Evolutionary conservation across 2,113 vertebrate genomes (phyloP), one percentile per base, ranked within the genome.

Genomic region (Urocynchramus pylzowi): DNA sequence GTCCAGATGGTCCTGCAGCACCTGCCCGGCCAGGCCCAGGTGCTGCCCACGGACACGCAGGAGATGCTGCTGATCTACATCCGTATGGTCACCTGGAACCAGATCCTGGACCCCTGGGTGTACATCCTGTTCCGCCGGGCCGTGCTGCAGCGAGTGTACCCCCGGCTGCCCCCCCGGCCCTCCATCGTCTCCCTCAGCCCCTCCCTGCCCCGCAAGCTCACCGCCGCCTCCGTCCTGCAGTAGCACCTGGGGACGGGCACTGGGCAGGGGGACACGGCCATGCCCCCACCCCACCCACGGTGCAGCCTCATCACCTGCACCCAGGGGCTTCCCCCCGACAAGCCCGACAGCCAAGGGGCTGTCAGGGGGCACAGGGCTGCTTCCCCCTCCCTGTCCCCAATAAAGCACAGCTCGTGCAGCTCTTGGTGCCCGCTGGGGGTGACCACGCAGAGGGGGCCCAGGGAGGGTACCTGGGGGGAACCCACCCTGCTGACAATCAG

Each of bases 101-200:
- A 99, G 98, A 99, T 99, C 97, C 97, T 99, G 54, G 99, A 99
- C 91, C 99, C 99, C 37, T 99, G 99, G 99, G 99, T 99, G 22
- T 99, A 99, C 96, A 99, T 99, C 97, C 97, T 99, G 16, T 99
- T 99, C 96, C 98, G 99, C 2, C 97, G 99, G 70, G 97, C 99
- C 0, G 98, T 99, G 63, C 96, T 99, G 57, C 98, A 97, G 68
- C 98, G 98, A 18, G 28, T 99, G 56, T 96, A 98, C 88, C 99
- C 99, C 10, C 96, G 98, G 21, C 31, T 98, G 70, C 94, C 97
- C 27, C 74, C 98, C 8, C 96, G 97, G 9, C 69, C 97, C 80
- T 99, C 99, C 84, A 95, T 99, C 76, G 23, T 96, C 35, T 98
- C 94, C 33, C 82, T 98, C 28, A 89, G 95, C 2, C 76, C 97